Conservation (phyloP, 2,888 invertebrate genomes). For the Lithosia quadra region DNA sequence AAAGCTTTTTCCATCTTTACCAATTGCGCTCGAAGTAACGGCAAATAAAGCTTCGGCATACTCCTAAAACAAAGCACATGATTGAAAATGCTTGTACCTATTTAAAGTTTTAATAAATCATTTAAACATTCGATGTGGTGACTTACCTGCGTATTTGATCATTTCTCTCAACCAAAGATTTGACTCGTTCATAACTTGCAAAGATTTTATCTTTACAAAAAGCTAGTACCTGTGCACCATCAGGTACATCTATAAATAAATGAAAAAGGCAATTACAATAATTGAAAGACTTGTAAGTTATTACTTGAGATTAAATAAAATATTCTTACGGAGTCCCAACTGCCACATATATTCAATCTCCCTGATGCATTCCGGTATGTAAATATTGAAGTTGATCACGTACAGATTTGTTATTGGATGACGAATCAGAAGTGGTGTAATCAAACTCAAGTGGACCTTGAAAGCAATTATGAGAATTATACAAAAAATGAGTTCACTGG, state of each 20-base stretch:
- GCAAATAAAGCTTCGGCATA: slow-evolving; percentile 90
- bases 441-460: slow-evolving; percentile 89
- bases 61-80: slow-evolving; percentile 56
- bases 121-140: neutral
- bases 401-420: slow-evolving; percentile 89
- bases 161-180: slow-evolving; percentile 88
- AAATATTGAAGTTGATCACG: slow-evolving; percentile 91
- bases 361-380: slow-evolving; percentile 90
- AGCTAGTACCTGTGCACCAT: slow-evolving; percentile 91
- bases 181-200: slow-evolving; percentile 87
- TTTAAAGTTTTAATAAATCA: neutral
- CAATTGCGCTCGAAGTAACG: slow-evolving; percentile 89
- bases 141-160: slow-evolving; percentile 82
- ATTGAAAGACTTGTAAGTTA: neutral
- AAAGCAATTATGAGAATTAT: slow-evolving; percentile 19
- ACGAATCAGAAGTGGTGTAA: slow-evolving; percentile 90
- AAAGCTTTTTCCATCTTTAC: slow-evolving; percentile 90
- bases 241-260: slow-evolving; percentile 88
- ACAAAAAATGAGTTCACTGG: neutral
- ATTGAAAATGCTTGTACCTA: neutral
- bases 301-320: neutral
- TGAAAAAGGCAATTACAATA: neutral
- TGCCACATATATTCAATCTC: slow-evolving; percentile 95
- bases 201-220: slow-evolving; percentile 91
- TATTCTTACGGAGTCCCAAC: slow-evolving; percentile 87